Base-by-base conservation (phyloP, 2,797 vertebrate genomes). In the Xenopus petersii region DNA sequence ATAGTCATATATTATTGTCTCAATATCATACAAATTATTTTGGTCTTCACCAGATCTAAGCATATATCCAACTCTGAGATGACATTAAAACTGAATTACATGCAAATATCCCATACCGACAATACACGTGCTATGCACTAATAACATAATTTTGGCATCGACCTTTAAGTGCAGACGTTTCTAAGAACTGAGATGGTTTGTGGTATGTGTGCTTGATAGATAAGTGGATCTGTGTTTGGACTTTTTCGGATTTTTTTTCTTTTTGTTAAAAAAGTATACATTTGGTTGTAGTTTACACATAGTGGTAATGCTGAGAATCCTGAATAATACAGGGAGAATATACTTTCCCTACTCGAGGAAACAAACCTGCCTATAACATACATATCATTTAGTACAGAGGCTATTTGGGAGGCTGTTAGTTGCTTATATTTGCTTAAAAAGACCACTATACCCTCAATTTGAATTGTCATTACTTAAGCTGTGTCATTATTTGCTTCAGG, bases 81-180 rank as follows among this genome's bases (percentile, higher is more conserved):
- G 6, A 55, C 54, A 55, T 55, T 13, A 55, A 55, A 55, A 55
- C 12, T 55, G 12, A 16, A 55, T 47, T 66, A 83, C 80, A 86
- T 60, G 80, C 49, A 75, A 66, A 30, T 7, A 67, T 67, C 21
- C 49, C 62, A 30, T 66, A 36, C 5, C 61, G 6, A 56, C 46
- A 42, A 42, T 36, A 59, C 65, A 67, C 13, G 71, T 15, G 2
- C n/a, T 59, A 21, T 21, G 5, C 12, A 56, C 15, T 13, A 6
- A 15, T 55, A 12, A 15, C 9, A 15, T 2, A 6, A 12, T 24
- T 24, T 59, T 64, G 69, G 55, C 54, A 26, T 55, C 51, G 17
- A 17, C 16, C 26, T 12, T 55, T 67, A 64, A 73, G 49, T 64
- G 75, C 64, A 59, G 58, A 64, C 59, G 62, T 56, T 69, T 59